A percentile compares a stretch with the other conserved stretches of the same genome.
phyloP scores from a whole-genome alignment of 2,113 vertebrate species.

The Reinhardtius hippoglossoides region DNA sequence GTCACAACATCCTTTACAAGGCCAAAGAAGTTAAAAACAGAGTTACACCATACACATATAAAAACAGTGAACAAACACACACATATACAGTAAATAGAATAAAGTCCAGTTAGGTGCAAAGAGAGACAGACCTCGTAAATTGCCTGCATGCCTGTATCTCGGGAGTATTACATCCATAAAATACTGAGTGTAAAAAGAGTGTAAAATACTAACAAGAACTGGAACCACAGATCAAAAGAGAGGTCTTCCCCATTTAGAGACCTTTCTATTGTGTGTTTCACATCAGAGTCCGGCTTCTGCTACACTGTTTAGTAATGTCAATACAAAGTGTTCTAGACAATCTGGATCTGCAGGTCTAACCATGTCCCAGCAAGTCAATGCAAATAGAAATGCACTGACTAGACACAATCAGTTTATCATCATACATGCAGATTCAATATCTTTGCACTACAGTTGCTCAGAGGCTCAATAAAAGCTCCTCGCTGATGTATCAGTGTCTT shows the following conservation, averaged over 20 bases:
- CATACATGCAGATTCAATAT: not conserved
- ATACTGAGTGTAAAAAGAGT: no score
- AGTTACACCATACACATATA: no score
- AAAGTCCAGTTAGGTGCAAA: no score
- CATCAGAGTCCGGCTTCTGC: not conserved
- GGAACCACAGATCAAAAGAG: not conserved
- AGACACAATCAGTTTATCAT: not conserved
- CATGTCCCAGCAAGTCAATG: conserved; percentile 14
- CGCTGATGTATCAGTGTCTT: conserved; percentile 5
- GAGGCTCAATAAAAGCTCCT: not conserved
- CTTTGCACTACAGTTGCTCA: not conserved
- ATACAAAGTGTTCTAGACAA: conserved; percentile 3
- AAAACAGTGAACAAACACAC: no score
- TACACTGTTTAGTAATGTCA: not conserved
- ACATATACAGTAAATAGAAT: no score
- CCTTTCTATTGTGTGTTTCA: not conserved
- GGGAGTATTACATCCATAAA: no score
- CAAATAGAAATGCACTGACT: not conserved
- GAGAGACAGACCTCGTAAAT: no score
- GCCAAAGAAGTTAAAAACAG: no score
- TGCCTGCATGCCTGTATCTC: no score
- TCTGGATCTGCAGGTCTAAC: conserved; percentile 31
- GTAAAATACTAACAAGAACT: not conserved
- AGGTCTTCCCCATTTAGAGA: not conserved
- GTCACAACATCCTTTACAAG: no score